Conservation (phyloP, 2,888 invertebrate genomes). For the Venusia cambrica region DNA sequence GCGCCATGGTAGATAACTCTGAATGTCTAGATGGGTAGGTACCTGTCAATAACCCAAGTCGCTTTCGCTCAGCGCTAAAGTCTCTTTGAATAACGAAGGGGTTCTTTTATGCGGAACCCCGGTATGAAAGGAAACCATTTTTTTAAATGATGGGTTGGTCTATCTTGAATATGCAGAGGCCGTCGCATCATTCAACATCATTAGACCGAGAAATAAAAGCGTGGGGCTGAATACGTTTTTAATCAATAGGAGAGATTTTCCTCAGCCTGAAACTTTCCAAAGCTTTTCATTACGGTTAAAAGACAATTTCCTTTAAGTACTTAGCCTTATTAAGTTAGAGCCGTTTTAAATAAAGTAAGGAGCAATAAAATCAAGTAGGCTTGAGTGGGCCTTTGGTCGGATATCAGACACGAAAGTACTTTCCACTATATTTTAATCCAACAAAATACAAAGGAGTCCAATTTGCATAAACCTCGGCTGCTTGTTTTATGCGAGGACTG, state of each 20-base stretch:
- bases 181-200: conserved; percentile 72
- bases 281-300: conserved; percentile 17
- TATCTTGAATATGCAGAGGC: conserved; percentile 67
- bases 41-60: conserved; percentile 37
- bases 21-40: conserved; percentile 35
- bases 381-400: conserved; percentile 54
- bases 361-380: conserved; percentile 63
- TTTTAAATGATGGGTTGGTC: conserved; percentile 60
- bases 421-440: conserved; percentile 78
- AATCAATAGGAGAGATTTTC: conserved; percentile 29
- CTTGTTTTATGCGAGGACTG: conserved; percentile 76
- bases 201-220: conserved; percentile 62
- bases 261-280: conserved; percentile 23
- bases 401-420: conserved; percentile 79
- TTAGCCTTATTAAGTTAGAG: conserved; percentile 38
- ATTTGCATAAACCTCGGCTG: conserved; percentile 79
- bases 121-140: conserved; percentile 68
- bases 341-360: conserved; percentile 56
- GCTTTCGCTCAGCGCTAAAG: conserved; percentile 54
- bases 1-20: conserved; percentile 37
- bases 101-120: conserved; percentile 60
- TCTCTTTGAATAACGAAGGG: conserved; percentile 72
- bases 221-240: conserved; percentile 49
- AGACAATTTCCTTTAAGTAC: conserved; percentile 29
- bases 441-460: conserved; percentile 76